Conservation (phyloP, 1,140 invertebrate species). For the Microplitis demolitor region DNA sequence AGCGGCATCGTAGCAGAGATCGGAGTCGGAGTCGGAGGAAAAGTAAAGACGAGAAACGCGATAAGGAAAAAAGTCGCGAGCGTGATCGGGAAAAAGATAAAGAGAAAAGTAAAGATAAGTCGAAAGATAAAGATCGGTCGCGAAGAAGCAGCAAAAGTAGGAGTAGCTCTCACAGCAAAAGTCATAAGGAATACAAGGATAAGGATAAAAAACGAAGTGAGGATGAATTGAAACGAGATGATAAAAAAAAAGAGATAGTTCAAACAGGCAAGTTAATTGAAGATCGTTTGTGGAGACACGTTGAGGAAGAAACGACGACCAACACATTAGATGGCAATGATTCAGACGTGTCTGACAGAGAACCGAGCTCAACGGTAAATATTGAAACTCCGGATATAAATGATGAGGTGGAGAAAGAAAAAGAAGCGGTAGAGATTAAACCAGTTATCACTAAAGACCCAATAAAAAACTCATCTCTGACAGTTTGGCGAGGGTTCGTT, state of each 20-base stretch:
- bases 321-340: constrained; percentile 59
- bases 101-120: constrained; percentile 40
- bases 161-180: constrained; percentile 20
- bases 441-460: constrained; percentile 20
- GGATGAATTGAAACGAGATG: constrained; percentile 24
- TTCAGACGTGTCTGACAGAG: constrained; percentile 60
- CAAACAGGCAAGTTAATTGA: constrained; percentile 48
- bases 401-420: constrained; percentile 52
- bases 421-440: constrained; percentile 34
- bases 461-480: constrained; percentile 46
- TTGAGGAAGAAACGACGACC: constrained; percentile 55
- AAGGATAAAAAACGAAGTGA: constrained; percentile 15
- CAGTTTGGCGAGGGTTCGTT: constrained; percentile 85
- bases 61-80: constrained; percentile 47
- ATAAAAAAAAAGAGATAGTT: constrained; percentile 40
- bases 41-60: constrained; percentile 46
- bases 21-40: constrained; percentile 50
- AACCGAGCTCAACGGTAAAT: constrained; percentile 66
- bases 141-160: constrained; percentile 30
- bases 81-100: constrained; percentile 49
- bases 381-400: constrained; percentile 65
- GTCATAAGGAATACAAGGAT: constrained; percentile 21
- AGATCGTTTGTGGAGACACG: constrained; percentile 56
- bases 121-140: constrained; percentile 18
- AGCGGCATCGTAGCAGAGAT: constrained; percentile 45